Evolutionary conservation across 1,140 invertebrate genomes (phyloP).

Genomic region (Zaprionus nigranus): DNA sequence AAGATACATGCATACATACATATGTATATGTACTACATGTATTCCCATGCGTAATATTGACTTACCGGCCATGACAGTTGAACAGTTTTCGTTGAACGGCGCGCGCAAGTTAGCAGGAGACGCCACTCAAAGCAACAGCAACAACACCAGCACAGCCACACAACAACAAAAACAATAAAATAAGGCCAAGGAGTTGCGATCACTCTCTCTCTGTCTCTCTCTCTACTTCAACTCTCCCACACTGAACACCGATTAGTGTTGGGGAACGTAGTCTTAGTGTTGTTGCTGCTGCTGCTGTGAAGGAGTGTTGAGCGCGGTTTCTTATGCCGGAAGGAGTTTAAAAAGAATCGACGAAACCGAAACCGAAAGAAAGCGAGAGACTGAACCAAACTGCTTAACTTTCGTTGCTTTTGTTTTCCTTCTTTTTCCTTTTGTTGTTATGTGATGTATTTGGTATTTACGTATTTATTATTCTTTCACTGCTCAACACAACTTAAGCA

Average conservation of each 20-base stretch:
- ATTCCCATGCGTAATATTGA: slow-evolving; percentile 41
- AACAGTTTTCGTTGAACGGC: slow-evolving; percentile 79
- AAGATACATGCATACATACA: not conserved
- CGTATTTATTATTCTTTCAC: slow-evolving; percentile 41
- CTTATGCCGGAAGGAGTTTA: slow-evolving; percentile 40
- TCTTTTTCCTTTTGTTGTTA: slow-evolving; percentile 54
- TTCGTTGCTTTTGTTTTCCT: slow-evolving; percentile 61
- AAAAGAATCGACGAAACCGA: slow-evolving; percentile 50
- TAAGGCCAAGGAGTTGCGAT: slow-evolving; percentile 69
- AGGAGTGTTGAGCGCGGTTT: slow-evolving; percentile 60
- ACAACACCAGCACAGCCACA: slow-evolving; percentile 49
- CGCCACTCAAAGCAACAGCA: slow-evolving; percentile 46
- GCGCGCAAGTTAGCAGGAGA: slow-evolving; percentile 52
- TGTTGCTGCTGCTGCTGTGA: slow-evolving; percentile 45
- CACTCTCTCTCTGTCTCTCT: slow-evolving; percentile 23
- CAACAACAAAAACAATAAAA: slow-evolving; percentile 42
- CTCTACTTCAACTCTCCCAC: slow-evolving; percentile 14
- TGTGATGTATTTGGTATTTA: slow-evolving; percentile 47
- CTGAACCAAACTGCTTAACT: slow-evolving; percentile 51
- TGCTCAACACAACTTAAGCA: slow-evolving; percentile 75
- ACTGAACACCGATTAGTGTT: slow-evolving; percentile 30
- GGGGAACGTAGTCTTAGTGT: slow-evolving; percentile 35
- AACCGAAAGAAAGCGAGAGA: slow-evolving; percentile 48
- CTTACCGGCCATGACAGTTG: slow-evolving; percentile 85
- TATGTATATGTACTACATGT: not conserved